Evolutionary conservation across 1,140 invertebrate species (phyloP), one percentile per base, ranked within the genome.

Genomic region (Leptinotarsa defecta): DNA sequence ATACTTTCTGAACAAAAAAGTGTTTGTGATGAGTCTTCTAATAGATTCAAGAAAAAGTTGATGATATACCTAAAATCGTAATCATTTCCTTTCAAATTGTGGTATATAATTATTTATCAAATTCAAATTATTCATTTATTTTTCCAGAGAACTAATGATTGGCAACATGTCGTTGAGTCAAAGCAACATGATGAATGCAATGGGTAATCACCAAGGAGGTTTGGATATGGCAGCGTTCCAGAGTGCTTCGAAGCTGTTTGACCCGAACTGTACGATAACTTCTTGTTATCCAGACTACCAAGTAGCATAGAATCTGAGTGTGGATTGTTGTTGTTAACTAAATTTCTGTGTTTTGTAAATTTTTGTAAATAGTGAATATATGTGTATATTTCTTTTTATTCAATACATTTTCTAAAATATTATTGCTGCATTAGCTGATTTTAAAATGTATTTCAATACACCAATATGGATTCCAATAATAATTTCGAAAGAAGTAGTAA

Each of bases 211-310:
- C 71, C 84, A 85, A 77, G 73, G 69, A 19, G 77, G 79, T 63
- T 65, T 85, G 13, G 84, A 85, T 70, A 85, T 85, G 82, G 76
- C 80, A 5, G 83, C 84, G 20, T 85, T 85, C 71, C 84, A 85
- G 74, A 82, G 83, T 13, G 84, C 84, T 65, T 81, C 82, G 3
- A 83, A 84, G 83, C 65, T 85, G 13, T 85, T 85, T 48, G 84
- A 85, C 68, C 77, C 82, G 1, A 80, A 78, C 65, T 84, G 82
- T 71, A 80, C 81, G 52, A 80, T 84, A 27, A 70, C 81, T 19
- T 74, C 79, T 13, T 84, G 83, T 69, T 85, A 85, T 73, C 68
- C 76, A 1, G 84, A 85, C 74, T 85, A 85, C 69, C 80, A 80
- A 75, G 73, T 82, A 70, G 74, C 77, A 68, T 80, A 75, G 20